Evolutionary conservation across 2,797 vertebrate genomes (phyloP).

Genomic region (Thamnophis elegans): DNA sequence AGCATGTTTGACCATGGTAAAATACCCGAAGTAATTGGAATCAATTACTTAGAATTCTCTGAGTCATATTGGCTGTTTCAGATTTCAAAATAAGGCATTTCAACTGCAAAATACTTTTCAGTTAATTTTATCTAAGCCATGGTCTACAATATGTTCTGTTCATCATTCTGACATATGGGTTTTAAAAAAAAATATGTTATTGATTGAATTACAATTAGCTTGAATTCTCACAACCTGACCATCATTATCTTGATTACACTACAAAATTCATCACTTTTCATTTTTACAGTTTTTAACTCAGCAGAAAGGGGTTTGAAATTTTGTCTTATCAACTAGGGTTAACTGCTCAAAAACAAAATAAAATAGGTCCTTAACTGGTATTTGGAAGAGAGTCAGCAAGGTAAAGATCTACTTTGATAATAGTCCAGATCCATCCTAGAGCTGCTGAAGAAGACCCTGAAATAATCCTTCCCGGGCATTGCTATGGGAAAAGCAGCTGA

Average conservation of each 20-base stretch:
- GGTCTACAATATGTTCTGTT: not conserved
- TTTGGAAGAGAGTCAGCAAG: not conserved
- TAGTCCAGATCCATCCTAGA: not conserved
- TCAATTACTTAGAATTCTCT: not conserved
- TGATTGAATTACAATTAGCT: not conserved
- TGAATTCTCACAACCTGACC: not conserved
- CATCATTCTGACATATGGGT: not conserved
- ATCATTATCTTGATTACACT: not conserved
- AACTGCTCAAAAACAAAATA: not conserved
- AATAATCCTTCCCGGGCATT: not conserved
- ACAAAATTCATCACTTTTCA: not conserved
- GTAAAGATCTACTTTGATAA: not conserved
- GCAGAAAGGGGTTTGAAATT: not conserved
- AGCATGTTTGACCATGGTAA: not conserved
- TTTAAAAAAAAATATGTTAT: not conserved
- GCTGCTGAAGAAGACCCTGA: not conserved
- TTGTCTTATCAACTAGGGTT: not conserved
- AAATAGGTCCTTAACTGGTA: not conserved
- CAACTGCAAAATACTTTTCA: not conserved
- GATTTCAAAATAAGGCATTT: not conserved
- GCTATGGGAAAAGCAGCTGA: not conserved
- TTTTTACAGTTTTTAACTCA: not conserved
- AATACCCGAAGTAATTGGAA: not conserved
- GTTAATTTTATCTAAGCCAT: not conserved
- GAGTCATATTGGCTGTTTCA: not conserved